phyloP scores from a whole-genome alignment of 2,888 invertebrate species.

The Erynnis tages region DNA sequence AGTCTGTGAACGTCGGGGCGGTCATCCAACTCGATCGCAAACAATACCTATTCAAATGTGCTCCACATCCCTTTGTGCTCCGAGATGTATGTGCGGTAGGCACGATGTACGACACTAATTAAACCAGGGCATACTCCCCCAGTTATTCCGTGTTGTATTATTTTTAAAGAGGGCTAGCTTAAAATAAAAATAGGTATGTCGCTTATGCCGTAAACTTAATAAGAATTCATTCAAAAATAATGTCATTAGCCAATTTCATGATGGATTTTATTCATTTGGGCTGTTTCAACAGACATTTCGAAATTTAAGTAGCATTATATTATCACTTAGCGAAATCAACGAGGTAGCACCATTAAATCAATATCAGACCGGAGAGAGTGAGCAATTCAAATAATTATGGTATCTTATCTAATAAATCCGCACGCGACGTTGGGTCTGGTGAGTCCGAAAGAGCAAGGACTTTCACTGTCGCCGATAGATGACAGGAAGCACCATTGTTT shows the following conservation, averaged over 20 bases:
- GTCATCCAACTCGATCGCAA: conserved; percentile 51
- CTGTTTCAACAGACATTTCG: neutral
- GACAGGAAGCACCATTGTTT: conserved; percentile 21
- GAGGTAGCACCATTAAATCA: conserved; percentile 1
- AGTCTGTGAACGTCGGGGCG: conserved; percentile 42
- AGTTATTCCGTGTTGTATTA: no score
- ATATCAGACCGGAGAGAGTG: conserved; percentile 29
- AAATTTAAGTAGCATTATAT: neutral
- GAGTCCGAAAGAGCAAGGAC: conserved; percentile 41
- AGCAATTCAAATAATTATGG: conserved; percentile 31
- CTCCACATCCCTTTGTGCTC: conserved; percentile 13
- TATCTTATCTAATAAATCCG: conserved; percentile 37
- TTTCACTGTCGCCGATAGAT: conserved; percentile 52
- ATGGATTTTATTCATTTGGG: neutral
- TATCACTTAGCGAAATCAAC: neutral
- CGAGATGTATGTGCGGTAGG: conserved; percentile 1
- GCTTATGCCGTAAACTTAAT: no score
- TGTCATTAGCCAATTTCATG: neutral
- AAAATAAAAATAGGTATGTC: no score
- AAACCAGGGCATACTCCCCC: neutral
- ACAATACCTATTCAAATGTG: conserved; percentile 24
- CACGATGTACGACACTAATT: conserved; percentile 7
- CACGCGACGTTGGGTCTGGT: conserved; percentile 38
- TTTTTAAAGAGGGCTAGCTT: no score
- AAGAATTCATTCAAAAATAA: no score